Evolutionary conservation across 2,797 vertebrate species (phyloP).

Genomic region (Paedocypris micromegethes): DNA sequence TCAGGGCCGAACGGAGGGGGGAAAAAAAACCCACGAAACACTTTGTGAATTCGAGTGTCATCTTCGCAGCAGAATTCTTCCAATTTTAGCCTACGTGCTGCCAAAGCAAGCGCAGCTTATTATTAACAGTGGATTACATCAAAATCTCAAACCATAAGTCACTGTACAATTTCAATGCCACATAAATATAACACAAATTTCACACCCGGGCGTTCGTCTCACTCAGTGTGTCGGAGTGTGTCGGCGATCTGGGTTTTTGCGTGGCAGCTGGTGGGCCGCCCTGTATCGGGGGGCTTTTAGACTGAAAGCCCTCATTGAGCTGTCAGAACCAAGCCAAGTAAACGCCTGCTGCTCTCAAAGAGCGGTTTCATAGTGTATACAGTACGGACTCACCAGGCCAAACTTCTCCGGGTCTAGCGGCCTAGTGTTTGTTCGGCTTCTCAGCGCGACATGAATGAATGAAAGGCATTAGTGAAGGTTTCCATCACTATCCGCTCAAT

Average conservation of each 20-base stretch:
- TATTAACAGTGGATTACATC: too few species aligned
- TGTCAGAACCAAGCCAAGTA: slow-evolving; percentile 24
- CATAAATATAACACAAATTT: too few species aligned
- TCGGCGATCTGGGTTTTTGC: slow-evolving; percentile 7
- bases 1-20: too few species aligned
- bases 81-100: too few species aligned
- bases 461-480: slow-evolving; percentile 15
- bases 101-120: too few species aligned
- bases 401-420: slow-evolving; percentile 25
- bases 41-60: too few species aligned
- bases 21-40: too few species aligned
- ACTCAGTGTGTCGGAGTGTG: slow-evolving; percentile 5
- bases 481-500: slow-evolving; percentile 28
- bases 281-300: slow-evolving; percentile 17
- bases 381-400: slow-evolving; percentile 19
- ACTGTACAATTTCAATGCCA: too few species aligned
- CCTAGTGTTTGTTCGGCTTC: slow-evolving; percentile 29
- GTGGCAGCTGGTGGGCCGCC: slow-evolving; percentile 23
- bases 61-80: too few species aligned
- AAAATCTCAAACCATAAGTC: too few species aligned
- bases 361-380: slow-evolving; percentile 37
- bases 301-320: slow-evolving; percentile 47
- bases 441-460: slow-evolving; percentile 25
- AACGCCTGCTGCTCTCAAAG: slow-evolving; percentile 44
- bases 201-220: neutral